phyloP scores from a whole-genome alignment of 2,888 invertebrate genomes.

The Drosophila yooni region DNA sequence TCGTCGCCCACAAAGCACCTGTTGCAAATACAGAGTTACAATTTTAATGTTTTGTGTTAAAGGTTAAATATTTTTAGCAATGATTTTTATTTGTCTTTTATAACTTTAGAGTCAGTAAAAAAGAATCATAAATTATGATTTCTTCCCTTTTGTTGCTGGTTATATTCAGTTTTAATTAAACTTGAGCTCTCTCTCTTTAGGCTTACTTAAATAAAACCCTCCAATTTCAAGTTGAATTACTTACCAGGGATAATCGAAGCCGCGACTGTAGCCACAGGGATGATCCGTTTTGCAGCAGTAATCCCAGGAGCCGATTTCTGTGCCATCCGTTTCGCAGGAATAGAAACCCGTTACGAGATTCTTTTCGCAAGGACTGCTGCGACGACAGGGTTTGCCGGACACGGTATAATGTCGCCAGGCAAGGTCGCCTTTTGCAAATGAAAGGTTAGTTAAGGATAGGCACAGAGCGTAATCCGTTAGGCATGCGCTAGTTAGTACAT shows the following conservation, averaged over 20 bases:
- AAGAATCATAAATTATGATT: not conserved
- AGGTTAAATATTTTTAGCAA: not conserved
- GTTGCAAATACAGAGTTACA: constrained; percentile 31
- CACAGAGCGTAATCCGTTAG: constrained; percentile 6
- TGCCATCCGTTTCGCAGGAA: constrained; percentile 92
- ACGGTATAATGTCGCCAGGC: constrained; percentile 92
- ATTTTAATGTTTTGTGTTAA: not conserved
- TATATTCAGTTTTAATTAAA: not conserved
- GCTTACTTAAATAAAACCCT: no score
- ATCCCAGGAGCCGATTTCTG: constrained; percentile 91
- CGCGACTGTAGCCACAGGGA: constrained; percentile 93
- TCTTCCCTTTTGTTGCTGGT: no score
- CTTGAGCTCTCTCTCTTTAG: not conserved
- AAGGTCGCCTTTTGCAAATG: constrained; percentile 85
- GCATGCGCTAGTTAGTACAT: constrained; percentile 45
- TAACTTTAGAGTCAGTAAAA: not conserved
- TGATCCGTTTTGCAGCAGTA: constrained; percentile 94
- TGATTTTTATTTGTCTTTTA: not conserved
- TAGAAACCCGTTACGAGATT: constrained; percentile 92
- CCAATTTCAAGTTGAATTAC: not conserved
- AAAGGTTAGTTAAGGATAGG: constrained; percentile 44
- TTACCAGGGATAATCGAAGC: constrained; percentile 93
- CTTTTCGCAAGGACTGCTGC: constrained; percentile 89
- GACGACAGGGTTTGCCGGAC: constrained; percentile 91
- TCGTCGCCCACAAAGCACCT: constrained; percentile 94